phyloP scores from a whole-genome alignment of 2,797 vertebrate species.

The Pseudochirops corinnae region DNA sequence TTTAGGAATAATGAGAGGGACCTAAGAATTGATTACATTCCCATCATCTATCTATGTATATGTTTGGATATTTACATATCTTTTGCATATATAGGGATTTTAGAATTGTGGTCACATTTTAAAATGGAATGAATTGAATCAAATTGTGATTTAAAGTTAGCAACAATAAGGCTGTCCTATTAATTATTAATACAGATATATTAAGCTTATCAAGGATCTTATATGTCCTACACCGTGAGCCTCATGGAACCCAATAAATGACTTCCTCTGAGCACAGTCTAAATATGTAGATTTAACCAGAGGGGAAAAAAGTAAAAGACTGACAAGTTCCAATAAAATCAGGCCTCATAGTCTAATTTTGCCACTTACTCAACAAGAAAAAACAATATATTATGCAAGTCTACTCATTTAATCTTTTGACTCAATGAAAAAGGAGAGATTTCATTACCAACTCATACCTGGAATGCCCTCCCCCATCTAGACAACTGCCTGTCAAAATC shows the following conservation, averaged over 20 bases:
- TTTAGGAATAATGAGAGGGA: conserved; percentile 63
- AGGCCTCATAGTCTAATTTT: not conserved
- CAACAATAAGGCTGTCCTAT: conserved; percentile 69
- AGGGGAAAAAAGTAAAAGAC: conserved; percentile 31
- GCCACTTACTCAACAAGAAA: not conserved
- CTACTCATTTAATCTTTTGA: not conserved
- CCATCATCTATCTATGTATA: not conserved
- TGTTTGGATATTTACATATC: not conserved
- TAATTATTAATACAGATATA: conserved; percentile 79
- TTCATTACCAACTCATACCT: not conserved
- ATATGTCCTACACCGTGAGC: conserved; percentile 53
- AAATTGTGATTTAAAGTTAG: conserved; percentile 65
- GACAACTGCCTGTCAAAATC: not conserved
- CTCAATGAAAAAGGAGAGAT: not conserved
- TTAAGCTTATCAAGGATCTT: conserved; percentile 69
- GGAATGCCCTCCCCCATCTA: not conserved
- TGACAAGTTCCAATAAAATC: conserved; percentile 20
- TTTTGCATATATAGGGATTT: conserved; percentile 54
- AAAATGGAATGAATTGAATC: conserved; percentile 71
- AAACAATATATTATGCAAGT: not conserved
- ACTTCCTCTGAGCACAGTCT: conserved; percentile 61
- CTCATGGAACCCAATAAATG: conserved; percentile 64
- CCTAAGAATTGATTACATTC: conserved; percentile 70
- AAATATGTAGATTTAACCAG: conserved; percentile 59
- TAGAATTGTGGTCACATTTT: conserved; percentile 70